phyloP scores from a whole-genome alignment of 2,888 invertebrate species.

The Phaonia tiefii region DNA sequence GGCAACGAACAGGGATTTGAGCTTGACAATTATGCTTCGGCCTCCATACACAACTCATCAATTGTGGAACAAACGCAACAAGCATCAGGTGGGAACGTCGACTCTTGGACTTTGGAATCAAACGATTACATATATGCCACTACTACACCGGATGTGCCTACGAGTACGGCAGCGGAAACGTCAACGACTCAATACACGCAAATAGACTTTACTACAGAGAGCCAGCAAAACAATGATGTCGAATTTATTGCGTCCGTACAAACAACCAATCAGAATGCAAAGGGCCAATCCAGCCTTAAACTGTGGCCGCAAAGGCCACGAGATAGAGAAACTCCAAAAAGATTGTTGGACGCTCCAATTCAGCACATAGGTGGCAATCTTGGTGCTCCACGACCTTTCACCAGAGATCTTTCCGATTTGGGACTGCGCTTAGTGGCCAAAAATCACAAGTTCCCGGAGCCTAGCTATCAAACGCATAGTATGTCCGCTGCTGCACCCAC shows the following conservation, averaged over 20 bases:
- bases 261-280: slow-evolving; percentile 65
- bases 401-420: slow-evolving; percentile 78
- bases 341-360: slow-evolving; percentile 83
- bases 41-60: slow-evolving; percentile 51
- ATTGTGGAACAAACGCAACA: neutral
- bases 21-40: slow-evolving; percentile 51
- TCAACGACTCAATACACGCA: slow-evolving; percentile 44
- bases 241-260: slow-evolving; percentile 64
- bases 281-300: slow-evolving; percentile 57
- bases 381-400: slow-evolving; percentile 82
- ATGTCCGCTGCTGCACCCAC: slow-evolving; percentile 72
- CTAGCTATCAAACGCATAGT: slow-evolving; percentile 37
- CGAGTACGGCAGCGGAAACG: slow-evolving; percentile 68
- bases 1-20: slow-evolving; percentile 47
- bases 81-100: slow-evolving; percentile 24
- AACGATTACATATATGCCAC: slow-evolving; percentile 61
- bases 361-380: slow-evolving; percentile 82
- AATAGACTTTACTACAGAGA: slow-evolving; percentile 32
- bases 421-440: slow-evolving; percentile 69
- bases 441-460: slow-evolving; percentile 53
- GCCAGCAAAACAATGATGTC: slow-evolving; percentile 49
- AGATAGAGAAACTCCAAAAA: slow-evolving; percentile 78
- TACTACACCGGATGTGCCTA: slow-evolving; percentile 79
- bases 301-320: slow-evolving; percentile 54
- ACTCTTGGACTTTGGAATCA: slow-evolving; percentile 59